Base-by-base conservation (phyloP, 1,140 invertebrate species). In the Drosophila malerkotliana region DNA sequence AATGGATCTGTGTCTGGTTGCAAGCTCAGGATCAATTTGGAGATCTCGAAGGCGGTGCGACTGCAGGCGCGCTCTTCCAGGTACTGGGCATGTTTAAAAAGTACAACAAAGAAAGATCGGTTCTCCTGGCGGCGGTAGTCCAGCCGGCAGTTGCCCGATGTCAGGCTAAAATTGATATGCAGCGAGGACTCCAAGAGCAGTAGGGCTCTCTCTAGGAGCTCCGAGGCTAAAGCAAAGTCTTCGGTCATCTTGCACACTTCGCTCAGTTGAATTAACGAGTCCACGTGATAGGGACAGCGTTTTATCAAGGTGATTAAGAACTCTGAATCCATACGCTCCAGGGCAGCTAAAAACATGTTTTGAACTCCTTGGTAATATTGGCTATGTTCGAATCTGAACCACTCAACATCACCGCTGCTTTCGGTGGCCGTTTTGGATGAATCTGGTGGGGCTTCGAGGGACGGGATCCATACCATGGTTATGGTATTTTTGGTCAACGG, bases 1-100 rank as follows among this genome's bases (percentile, higher is more conserved):
- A 98, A 84, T 1, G 98, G 98, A 93, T 99, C 98, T 32, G 92
- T 93, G 30, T 96, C 95, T 1, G 97, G 97, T 91, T 98, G 97
- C 21, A 98, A 91, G 45, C 96, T 96, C 32, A 96, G 91, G 26
- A 96, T 91, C 21, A 97, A 79, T 90, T 97, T 97, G 72, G 94
- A 95, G 45, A 97, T 93, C 90, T 98, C 96, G 47, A 97, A 92
- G 6, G 96, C 96, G 0, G 96, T 97, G 53, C 96, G 94, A 72
- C 96, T 96, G 91, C 96, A 97, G 69, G 94, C 97, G 76, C 95
- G 94, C 69, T 96, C 95, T 3, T 97, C 96, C 41, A 98, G 93
- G 87, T 96, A 96, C 47, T 94, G 93, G 15, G 98, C 92, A 90
- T 98, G 97, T 90, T 97, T 97, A 78, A 98, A 97, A 4, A 98